A percentile compares a stretch with the other conserved stretches of the same genome.
These are phyloP conservation scores for Stegodyphus dumicola DNA, from an alignment of 1,140 invertebrate genomes.

Conservation along the genomic window DNA sequence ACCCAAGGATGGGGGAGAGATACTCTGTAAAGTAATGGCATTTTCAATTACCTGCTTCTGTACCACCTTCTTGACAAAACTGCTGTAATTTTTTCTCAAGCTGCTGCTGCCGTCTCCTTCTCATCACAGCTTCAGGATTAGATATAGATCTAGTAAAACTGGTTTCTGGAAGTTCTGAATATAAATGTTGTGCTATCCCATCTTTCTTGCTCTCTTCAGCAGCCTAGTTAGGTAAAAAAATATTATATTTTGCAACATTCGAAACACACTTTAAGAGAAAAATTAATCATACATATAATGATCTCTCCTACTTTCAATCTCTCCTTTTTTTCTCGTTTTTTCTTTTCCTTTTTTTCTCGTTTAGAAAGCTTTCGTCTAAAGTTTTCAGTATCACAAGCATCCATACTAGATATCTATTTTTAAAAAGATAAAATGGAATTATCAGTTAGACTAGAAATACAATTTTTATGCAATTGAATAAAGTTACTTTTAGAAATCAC, in stretches of 20 bases:
- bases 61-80: slow-evolving; percentile 82
- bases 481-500: neutral
- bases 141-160: slow-evolving; percentile 98
- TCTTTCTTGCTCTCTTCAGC: slow-evolving; percentile 69
- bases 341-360: slow-evolving; percentile 97
- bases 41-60: slow-evolving; percentile 73
- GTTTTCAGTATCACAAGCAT: slow-evolving; percentile 67
- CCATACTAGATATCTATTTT: slow-evolving; percentile 50
- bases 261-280: neutral
- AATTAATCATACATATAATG: neutral
- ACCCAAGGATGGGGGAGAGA: too few species aligned
- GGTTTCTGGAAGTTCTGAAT: slow-evolving; percentile 95
- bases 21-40: too few species aligned
- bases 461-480: too few species aligned
- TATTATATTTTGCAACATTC: too few species aligned
- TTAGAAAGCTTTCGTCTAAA: slow-evolving; percentile 96
- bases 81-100: slow-evolving; percentile 96
- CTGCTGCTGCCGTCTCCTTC: slow-evolving; percentile 94
- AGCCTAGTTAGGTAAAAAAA: neutral
- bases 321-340: slow-evolving; percentile 95
- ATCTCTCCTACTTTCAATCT: slow-evolving; percentile 76
- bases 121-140: slow-evolving; percentile 99
- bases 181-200: slow-evolving; percentile 88
- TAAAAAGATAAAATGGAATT: too few species aligned
- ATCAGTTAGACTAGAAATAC: too few species aligned